Evolutionary conservation across 2,888 invertebrate species (phyloP).

Genomic region (Trachelus troglodyta): DNA sequence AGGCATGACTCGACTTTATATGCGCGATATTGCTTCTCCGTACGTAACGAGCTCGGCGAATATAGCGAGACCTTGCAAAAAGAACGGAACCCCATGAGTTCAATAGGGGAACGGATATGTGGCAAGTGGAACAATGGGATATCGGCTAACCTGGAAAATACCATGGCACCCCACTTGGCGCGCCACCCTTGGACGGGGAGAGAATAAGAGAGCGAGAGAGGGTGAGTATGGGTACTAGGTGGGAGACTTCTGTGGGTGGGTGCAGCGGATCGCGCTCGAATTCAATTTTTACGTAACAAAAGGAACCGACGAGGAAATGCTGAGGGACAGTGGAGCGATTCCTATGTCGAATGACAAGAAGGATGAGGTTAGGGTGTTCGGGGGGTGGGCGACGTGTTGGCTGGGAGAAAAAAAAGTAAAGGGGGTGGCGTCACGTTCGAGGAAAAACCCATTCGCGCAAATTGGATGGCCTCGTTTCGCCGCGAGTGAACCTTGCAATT

Average conservation of each 20-base stretch:
- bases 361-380: background rate
- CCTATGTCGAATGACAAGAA: background rate
- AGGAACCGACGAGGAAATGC: conserved; percentile 17
- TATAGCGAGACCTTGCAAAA: background rate
- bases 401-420: conserved; percentile 16
- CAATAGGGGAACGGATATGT: background rate
- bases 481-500: conserved; percentile 54
- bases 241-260: background rate
- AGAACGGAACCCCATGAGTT: background rate
- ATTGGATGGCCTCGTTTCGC: conserved; percentile 56
- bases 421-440: conserved; percentile 42
- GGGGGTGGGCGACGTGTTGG: conserved; percentile 4
- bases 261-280: conserved; percentile 17
- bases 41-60: background rate
- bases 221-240: background rate
- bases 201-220: background rate
- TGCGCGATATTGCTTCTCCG: background rate
- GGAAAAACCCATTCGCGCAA: conserved; percentile 57
- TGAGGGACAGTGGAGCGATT: conserved; percentile 25
- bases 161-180: background rate
- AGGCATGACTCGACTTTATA: background rate
- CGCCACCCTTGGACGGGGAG: background rate
- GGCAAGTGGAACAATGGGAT: background rate
- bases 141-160: background rate
- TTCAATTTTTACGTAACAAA: conserved; percentile 40